Base-by-base conservation (phyloP, 23 tunicate species). In the Botrylloides violaceus region DNA sequence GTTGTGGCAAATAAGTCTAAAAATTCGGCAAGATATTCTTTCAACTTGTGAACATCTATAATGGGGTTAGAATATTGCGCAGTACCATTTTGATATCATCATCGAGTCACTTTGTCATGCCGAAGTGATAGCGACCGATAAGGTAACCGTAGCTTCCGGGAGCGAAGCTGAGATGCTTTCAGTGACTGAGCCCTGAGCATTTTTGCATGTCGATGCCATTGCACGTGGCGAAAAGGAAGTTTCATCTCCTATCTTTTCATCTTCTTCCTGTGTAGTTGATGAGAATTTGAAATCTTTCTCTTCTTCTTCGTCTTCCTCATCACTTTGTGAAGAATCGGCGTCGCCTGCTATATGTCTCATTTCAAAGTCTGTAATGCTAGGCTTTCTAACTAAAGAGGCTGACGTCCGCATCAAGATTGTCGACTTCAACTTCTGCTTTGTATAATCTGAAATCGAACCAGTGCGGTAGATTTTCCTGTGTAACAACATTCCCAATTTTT, bases 321-420 rank as follows among this genome's bases (percentile, higher is more conserved):
- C 53, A 15, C 53, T 43, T 15, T 43, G 53, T 15, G 53, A 43
- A 15, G 53, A 43, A 43, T 43, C 53, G 9, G 53, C 53, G 53
- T 43, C 53, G 53, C 53, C 53, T 43, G 9, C 53, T 9, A 43
- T 43, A 15, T 43, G 53, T 15, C 53, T 9, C 53, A 43, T 43
- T 15, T 43, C 53, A 43, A 43, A 43, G 53, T 43, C 96, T 35
- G 96, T 88, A 34, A 88, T 88, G 50, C 96, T 88, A 4, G 96
- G 96, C 39, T 88, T 88, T 21, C 96, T 39, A 53, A 88, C 85
- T n/a, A 88, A 59, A 0, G 96, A 79, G 29, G 96, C 96, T 0
- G 89, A 82, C 2, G 88, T 88, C 23, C 66, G 39, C 27, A 79
- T 76, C 39, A 82, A 48, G 27, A 88, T 88, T 27, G 83, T 49